Percentiles rank a stretch among this genome's conserved stretches.
These are phyloP conservation scores for Heterochromis multidens DNA, from an alignment of 2,113 vertebrate genomes.

Conservation along the genomic window DNA sequence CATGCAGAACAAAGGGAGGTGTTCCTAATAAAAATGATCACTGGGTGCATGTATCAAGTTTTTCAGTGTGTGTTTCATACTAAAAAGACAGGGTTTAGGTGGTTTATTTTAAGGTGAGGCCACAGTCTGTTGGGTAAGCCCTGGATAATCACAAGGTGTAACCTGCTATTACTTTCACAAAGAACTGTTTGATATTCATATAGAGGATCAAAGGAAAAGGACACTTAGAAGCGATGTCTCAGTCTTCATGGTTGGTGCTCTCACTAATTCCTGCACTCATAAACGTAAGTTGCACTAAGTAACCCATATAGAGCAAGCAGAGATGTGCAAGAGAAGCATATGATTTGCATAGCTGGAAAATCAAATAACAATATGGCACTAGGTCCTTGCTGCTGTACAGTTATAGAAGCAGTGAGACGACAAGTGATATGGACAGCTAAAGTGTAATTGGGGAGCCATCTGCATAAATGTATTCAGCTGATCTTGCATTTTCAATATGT, in stretches of 20 bases:
- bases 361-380: conserved; percentile 21
- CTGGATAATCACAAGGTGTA: conserved; percentile 1
- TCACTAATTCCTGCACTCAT: not conserved
- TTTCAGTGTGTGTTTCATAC: not conserved
- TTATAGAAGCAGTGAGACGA: conserved; percentile 30
- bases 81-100: not conserved
- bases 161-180: not conserved
- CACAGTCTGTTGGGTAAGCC: not conserved
- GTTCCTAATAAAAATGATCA: not conserved
- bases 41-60: not conserved
- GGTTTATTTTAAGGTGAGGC: not conserved
- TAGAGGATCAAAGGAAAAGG: conserved; percentile 7
- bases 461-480: conserved; percentile 50
- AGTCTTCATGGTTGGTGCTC: not conserved
- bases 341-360: conserved; percentile 24
- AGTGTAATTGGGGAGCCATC: conserved; percentile 52
- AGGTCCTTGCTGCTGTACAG: not conserved
- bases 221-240: not conserved
- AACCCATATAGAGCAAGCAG: not conserved
- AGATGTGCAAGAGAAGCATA: not conserved
- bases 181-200: conserved; percentile 15
- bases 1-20: not conserved
- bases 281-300: not conserved
- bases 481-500: conserved; percentile 54
- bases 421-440: conserved; percentile 29